Base-by-base conservation (phyloP, 2,797 vertebrate genomes). In the Premnoplex brunnescens region DNA sequence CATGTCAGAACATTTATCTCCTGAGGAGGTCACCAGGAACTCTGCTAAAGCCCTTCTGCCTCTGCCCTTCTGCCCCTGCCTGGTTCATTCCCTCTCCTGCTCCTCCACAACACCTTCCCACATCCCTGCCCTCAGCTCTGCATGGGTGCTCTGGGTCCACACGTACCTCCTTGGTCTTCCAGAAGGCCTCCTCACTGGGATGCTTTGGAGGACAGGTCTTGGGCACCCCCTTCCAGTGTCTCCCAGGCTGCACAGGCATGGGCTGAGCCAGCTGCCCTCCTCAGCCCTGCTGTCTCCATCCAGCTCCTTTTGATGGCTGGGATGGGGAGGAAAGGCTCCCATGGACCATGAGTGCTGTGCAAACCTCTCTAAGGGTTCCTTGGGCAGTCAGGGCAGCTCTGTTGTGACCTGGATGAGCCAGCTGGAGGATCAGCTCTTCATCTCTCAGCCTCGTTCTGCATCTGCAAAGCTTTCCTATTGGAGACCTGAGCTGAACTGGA, bases 181-280 rank as follows among this genome's bases (percentile, higher is more conserved):
- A 12, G 27, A 34, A 67, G 12, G 7, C 10, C 18, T 73, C 41
- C 19, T 84, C 0, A 0, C 7, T 22, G 62, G 15, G 34, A 17
- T 32, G 22, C 26, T 55, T 48, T n/a, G 54, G 58, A 17, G n/a
- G 13, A 30, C 14, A 49, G 24, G 7, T n/a, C 12, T 82, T 62
- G 60, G 30, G 21, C 27, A 54, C 15, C 20, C 10, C 64, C 52
- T 80, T 28, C 48, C 67, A 37, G 41, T 9, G 72, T 30, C 26
- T 16, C 11, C 14, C 2, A 36, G 28, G 36, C n/a, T 56, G 48
- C 26, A 24, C 41, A 13, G 12, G 24, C 2, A 1, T 8, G 54
- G 41, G 24, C 12, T 30, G 48, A 72, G 67, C 41, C 64, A 44
- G 34, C 16, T 1, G 1, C 58, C 63, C 63, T 55, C 49, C 54